phyloP scores from a whole-genome alignment of 2,888 invertebrate species.

The Craniophora ligustri region DNA sequence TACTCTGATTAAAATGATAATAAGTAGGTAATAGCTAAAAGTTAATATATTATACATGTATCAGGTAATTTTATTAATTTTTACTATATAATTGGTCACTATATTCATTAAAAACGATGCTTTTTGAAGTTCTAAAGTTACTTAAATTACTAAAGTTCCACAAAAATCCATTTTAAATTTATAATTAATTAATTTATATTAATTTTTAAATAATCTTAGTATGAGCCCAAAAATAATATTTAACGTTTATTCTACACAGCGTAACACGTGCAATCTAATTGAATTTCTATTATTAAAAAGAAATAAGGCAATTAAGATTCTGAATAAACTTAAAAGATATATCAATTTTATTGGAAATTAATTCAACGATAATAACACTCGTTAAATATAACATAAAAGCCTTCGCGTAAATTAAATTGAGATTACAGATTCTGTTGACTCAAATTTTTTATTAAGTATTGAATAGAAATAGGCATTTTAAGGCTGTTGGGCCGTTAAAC shows the following conservation, averaged over 20 bases:
- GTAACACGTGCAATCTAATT: conserved; percentile 9
- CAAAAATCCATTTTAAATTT: no score
- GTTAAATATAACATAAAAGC: conserved; percentile 17
- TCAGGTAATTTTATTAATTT: no score
- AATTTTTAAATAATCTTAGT: background rate
- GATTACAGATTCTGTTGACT: conserved; percentile 27
- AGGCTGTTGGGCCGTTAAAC: no score
- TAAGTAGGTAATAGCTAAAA: no score
- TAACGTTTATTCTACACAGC: conserved; percentile 1
- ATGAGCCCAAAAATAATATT: conserved; percentile 11
- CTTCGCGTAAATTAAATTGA: conserved; percentile 26
- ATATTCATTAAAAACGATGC: no score
- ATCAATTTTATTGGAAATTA: conserved; percentile 34
- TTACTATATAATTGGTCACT: no score
- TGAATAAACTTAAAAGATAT: conserved; percentile 24
- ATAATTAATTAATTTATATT: no score
- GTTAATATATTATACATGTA: no score
- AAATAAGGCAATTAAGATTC: conserved; percentile 10
- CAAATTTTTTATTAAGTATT: background rate
- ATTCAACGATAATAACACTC: conserved; percentile 38
- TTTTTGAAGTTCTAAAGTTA: no score
- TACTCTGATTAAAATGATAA: no score
- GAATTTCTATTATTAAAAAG: conserved; percentile 20
- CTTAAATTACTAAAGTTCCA: no score
- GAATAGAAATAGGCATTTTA: background rate